These are phyloP conservation scores for Thamnaconus septentrionalis DNA, from an alignment of 2,113 vertebrate species.

Conservation along the genomic window DNA sequence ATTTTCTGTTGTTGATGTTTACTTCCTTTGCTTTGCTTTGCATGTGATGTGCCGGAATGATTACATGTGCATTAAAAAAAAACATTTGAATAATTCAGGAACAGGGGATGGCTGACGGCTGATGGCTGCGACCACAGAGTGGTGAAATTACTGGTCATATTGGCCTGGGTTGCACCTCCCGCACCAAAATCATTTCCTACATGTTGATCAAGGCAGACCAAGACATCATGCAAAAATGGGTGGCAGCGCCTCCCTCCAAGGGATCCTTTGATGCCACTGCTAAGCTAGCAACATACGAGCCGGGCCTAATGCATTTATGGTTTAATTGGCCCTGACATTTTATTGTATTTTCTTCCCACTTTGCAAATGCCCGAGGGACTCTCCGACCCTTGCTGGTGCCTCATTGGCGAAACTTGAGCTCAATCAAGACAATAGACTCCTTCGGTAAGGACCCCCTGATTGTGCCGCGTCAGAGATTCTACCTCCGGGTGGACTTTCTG, in stretches of 20 bases:
- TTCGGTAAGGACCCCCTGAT: constrained; percentile 63
- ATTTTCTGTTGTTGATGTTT: constrained; percentile 24
- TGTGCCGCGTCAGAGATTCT: constrained; percentile 71
- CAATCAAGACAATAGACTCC: constrained; percentile 59
- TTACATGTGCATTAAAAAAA: constrained; percentile 26
- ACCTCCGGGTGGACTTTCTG: constrained; percentile 30
- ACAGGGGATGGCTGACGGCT: not conserved
- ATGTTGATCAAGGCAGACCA: constrained; percentile 17
- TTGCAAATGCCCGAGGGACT: constrained; percentile 50
- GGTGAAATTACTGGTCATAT: constrained; percentile 27
- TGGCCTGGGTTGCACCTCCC: constrained; percentile 16
- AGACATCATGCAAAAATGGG: constrained; percentile 46
- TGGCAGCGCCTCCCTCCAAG: constrained; percentile 12
- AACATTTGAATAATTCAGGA: too few relatives aligned
- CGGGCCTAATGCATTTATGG: constrained; percentile 54
- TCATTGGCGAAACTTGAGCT: constrained; percentile 75
- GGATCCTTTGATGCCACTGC: constrained; percentile 32
- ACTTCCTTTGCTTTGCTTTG: not conserved
- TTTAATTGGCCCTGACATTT: constrained; percentile 67
- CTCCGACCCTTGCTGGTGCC: constrained; percentile 52
- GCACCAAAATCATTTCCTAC: constrained; percentile 18
- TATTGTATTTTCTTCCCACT: constrained; percentile 71
- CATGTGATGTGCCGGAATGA: not conserved
- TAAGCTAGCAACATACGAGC: constrained; percentile 18
- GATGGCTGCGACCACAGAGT: constrained; percentile 13